phyloP scores from a whole-genome alignment of 1,140 invertebrate genomes.

The Harpegnathos saltator region DNA sequence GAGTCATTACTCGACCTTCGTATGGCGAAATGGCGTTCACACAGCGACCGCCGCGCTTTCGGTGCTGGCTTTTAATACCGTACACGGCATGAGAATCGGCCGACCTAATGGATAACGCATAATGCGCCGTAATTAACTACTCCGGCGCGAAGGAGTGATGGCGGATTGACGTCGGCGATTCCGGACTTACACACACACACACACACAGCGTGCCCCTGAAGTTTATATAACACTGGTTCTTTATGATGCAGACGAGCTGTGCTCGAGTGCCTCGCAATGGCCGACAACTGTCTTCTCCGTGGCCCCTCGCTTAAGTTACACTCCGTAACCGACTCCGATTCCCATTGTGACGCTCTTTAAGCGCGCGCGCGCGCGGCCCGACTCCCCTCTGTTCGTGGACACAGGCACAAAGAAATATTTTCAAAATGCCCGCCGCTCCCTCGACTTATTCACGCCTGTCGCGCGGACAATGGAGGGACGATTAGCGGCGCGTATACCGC shows the following conservation, averaged over 20 bases:
- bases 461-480: slow-evolving; percentile 38
- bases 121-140: slow-evolving; percentile 48
- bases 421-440: slow-evolving; percentile 47
- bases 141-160: slow-evolving; percentile 22
- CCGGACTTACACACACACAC: too few species aligned
- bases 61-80: slow-evolving; percentile 31
- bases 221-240: slow-evolving; percentile 58
- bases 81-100: slow-evolving; percentile 1
- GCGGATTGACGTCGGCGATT: slow-evolving; percentile 47
- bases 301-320: slow-evolving; percentile 52
- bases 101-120: slow-evolving; percentile 43
- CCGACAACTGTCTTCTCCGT: slow-evolving; percentile 50
- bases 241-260: slow-evolving; percentile 52
- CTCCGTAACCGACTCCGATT: slow-evolving; percentile 53
- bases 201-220: slow-evolving; percentile 20
- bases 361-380: slow-evolving; percentile 9
- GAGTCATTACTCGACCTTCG: slow-evolving; percentile 9
- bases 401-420: slow-evolving; percentile 55
- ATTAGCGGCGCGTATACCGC: slow-evolving; percentile 41
- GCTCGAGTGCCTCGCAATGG: slow-evolving; percentile 45
- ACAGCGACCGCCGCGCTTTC: slow-evolving; percentile 27
- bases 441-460: slow-evolving; percentile 54
- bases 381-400: slow-evolving; percentile 18
- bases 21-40: slow-evolving; percentile 35
- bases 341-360: slow-evolving; percentile 38